Base-by-base conservation (phyloP, 2,797 vertebrate genomes). In the Pelobates cultripes region DNA sequence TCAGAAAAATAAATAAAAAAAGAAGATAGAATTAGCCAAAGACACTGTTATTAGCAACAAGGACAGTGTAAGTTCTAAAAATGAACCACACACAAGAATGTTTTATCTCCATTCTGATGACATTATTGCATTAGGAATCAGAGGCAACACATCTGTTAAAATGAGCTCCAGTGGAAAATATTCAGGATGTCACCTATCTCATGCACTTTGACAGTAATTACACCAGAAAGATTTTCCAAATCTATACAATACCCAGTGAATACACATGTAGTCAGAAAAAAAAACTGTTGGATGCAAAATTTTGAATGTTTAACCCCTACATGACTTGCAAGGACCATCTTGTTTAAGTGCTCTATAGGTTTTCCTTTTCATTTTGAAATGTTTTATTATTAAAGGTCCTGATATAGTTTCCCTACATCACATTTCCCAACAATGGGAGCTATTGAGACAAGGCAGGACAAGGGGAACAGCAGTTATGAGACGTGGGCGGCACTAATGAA, bases 91-190 rank as follows among this genome's bases (percentile, higher is more conserved):
- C 73, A 81, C 42, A 80, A 17, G 17, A 42, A 74, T 79, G 67
- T 76, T 79, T 86, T 42, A 66, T 51, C 73, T 68, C 14, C 67
- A 67, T 78, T 80, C 85, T 43, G 74, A 60, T 69, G 2, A 70
- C 84, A 80, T 74, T 4, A 3, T 28, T 83, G 85, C 83, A 90
- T 85, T 81, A 68, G 73, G 71, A 89, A 87, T 82, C 77, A 71
- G 79, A 89, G 83, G 88, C 88, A 89, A 86, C 81, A 82, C 64
- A 89, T 88, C 87, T 89, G 84, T 84, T 86, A 86, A 91, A 91
- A 91, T 91, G 85, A 94, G 83, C 85, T 86, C 82, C 73, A 87
- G 85, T 85, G 88, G 90, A 91, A 93, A 92, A 92, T 89, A 90
- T 89, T 88, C 80, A 87, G 70, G 69, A 73, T 84, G 77, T 88